Percentiles rank a stretch among this genome's conserved stretches.
These are phyloP conservation scores for Aphelinus certus DNA, from an alignment of 1,140 invertebrate species.

Conservation along the genomic window DNA sequence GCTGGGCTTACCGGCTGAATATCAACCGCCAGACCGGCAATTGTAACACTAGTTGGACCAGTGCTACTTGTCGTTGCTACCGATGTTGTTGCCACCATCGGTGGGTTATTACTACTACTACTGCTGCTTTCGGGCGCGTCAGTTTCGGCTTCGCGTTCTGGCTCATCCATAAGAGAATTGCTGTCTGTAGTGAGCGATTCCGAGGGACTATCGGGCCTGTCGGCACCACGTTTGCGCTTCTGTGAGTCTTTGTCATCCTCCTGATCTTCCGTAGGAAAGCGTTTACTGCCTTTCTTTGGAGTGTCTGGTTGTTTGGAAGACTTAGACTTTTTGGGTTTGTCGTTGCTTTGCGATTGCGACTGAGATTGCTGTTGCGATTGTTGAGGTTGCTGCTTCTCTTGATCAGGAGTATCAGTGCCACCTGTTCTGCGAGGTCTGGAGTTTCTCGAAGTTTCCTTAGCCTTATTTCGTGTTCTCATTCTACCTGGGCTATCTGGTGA, in stretches of 20 bases:
- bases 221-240: slow-evolving; percentile 73
- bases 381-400: slow-evolving; percentile 67
- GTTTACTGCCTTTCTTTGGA: slow-evolving; percentile 78
- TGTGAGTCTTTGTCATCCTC: slow-evolving; percentile 75
- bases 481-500: slow-evolving; percentile 84
- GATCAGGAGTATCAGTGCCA: slow-evolving; percentile 79
- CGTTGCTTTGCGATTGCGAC: slow-evolving; percentile 43
- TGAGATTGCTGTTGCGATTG: slow-evolving; percentile 44
- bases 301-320: slow-evolving; percentile 73
- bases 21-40: slow-evolving; percentile 41
- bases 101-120: slow-evolving; percentile 63
- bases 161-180: slow-evolving; percentile 81
- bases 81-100: slow-evolving; percentile 49
- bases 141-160: slow-evolving; percentile 67
- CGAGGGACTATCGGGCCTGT: slow-evolving; percentile 76
- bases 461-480: slow-evolving; percentile 88
- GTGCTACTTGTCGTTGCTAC: background rate
- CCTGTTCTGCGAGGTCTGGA: slow-evolving; percentile 70
- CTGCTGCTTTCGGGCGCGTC: slow-evolving; percentile 59
- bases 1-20: slow-evolving; percentile 54
- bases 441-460: slow-evolving; percentile 78
- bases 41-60: slow-evolving; percentile 24
- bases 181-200: slow-evolving; percentile 84
- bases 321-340: slow-evolving; percentile 73
- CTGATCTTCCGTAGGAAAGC: slow-evolving; percentile 73